These are phyloP conservation scores for Agrotis clavis DNA, from an alignment of 2,888 invertebrate genomes.

Conservation along the genomic window DNA sequence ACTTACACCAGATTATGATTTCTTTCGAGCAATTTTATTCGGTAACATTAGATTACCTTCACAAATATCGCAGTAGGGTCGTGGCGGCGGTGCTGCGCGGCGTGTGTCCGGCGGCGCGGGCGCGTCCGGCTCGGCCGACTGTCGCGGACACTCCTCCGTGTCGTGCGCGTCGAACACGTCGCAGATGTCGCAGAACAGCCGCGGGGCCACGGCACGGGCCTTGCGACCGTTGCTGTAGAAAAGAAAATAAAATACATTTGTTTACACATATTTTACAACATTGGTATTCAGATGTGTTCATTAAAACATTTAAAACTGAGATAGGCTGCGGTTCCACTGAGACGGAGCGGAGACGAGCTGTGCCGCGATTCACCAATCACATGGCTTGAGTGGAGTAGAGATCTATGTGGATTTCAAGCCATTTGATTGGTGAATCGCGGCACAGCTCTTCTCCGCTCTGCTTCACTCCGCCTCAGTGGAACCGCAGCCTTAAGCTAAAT, in stretches of 20 bases:
- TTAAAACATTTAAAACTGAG: too few relatives aligned
- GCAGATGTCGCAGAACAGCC: slow-evolving; percentile 99
- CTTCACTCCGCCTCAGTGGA: too few relatives aligned
- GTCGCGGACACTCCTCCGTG: slow-evolving; percentile 98
- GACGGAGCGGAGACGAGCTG: too few relatives aligned
- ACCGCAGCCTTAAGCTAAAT: too few relatives aligned
- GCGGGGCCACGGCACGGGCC: slow-evolving; percentile 92
- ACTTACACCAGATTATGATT: too few relatives aligned
- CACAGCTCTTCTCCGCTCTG: too few relatives aligned
- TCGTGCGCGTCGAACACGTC: slow-evolving; percentile 99
- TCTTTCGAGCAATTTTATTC: not conserved
- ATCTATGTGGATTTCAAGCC: too few relatives aligned
- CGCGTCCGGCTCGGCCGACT: slow-evolving; percentile 92
- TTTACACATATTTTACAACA: not conserved
- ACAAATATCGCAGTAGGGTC: slow-evolving; percentile 98
- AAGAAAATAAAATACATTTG: not conserved
- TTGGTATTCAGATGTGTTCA: too few relatives aligned
- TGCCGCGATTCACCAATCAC: too few relatives aligned
- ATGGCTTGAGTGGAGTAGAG: too few relatives aligned
- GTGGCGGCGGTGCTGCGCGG: slow-evolving; percentile 82
- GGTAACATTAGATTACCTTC: slow-evolving; percentile 92
- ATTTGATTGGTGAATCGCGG: too few relatives aligned
- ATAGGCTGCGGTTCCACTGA: too few relatives aligned
- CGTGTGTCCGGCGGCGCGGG: slow-evolving; percentile 73
- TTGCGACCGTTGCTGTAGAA: slow-evolving; percentile 88